These are phyloP conservation scores for Psittacula echo DNA, from an alignment of 2,797 vertebrate species.

Conservation along the genomic window DNA sequence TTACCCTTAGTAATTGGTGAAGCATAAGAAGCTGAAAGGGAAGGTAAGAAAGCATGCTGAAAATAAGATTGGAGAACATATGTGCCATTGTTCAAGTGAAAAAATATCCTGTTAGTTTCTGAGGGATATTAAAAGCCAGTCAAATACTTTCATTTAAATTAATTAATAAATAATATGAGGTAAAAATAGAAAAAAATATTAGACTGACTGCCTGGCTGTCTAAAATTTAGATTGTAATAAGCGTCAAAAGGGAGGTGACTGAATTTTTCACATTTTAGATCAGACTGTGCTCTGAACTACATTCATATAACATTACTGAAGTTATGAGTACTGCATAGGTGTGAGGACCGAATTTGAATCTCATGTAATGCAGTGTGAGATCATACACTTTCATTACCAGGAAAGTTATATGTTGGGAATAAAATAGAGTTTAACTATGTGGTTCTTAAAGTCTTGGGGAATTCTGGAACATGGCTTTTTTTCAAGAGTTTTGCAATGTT, in stretches of 20 bases:
- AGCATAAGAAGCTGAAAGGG: background rate
- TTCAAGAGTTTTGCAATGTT: constrained; percentile 9
- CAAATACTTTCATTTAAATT: fast-evolving
- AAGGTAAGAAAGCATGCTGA: background rate
- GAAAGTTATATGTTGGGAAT: background rate
- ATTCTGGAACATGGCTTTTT: background rate
- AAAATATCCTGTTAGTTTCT: background rate
- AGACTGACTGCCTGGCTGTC: background rate
- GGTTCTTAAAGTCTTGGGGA: constrained; percentile 23
- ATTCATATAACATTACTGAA: background rate
- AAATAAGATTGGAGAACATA: background rate
- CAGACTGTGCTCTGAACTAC: background rate
- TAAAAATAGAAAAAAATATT: background rate
- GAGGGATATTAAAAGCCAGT: background rate
- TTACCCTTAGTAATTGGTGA: background rate
- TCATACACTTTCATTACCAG: background rate
- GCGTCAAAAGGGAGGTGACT: background rate
- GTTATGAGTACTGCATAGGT: background rate
- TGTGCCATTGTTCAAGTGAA: background rate
- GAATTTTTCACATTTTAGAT: background rate
- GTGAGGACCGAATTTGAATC: constrained; percentile 22
- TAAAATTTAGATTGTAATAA: background rate
- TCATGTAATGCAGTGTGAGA: background rate
- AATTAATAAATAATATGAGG: background rate
- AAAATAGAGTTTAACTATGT: background rate